phyloP scores from a whole-genome alignment of 2,888 invertebrate species.

The Synanthedon vespiformis region DNA sequence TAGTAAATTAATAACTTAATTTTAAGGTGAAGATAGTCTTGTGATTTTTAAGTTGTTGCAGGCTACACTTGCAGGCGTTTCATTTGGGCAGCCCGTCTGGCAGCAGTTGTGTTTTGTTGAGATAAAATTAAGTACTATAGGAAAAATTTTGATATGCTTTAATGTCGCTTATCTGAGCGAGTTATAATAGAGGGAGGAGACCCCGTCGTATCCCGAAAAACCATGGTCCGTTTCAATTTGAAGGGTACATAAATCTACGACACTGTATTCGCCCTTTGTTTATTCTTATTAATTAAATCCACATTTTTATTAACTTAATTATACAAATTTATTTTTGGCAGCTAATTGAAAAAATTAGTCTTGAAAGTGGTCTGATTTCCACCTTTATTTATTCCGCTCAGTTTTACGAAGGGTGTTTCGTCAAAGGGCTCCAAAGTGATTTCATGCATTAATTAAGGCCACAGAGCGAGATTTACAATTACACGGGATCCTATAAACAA shows the following conservation, averaged over 20 bases:
- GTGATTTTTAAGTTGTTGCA: too few relatives aligned
- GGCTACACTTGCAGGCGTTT: too few relatives aligned
- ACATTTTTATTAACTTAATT: constrained; percentile 5
- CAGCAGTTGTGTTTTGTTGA: too few relatives aligned
- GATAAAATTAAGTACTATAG: too few relatives aligned
- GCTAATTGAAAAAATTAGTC: constrained; percentile 19
- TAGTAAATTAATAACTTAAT: too few relatives aligned
- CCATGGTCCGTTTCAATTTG: too few relatives aligned
- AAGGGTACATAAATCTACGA: not conserved
- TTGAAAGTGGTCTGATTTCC: constrained; percentile 21
- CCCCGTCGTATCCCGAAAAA: too few relatives aligned
- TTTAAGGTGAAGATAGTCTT: too few relatives aligned
- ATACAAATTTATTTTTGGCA: constrained; percentile 14
- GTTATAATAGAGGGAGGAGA: too few relatives aligned
- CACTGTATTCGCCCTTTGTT: not conserved
- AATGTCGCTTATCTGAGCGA: too few relatives aligned
- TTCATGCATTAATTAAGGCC: constrained; percentile 64
- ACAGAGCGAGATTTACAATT: constrained; percentile 67
- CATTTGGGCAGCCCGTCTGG: too few relatives aligned
- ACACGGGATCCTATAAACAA: constrained; percentile 65
- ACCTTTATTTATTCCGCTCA: constrained; percentile 32
- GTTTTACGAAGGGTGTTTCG: constrained; percentile 31
- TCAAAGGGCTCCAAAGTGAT: constrained; percentile 50
- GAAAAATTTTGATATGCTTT: too few relatives aligned
- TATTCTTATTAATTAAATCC: not conserved